These are phyloP conservation scores for Tyto alba DNA, from an alignment of 2,113 vertebrate species.

Conservation along the genomic window DNA sequence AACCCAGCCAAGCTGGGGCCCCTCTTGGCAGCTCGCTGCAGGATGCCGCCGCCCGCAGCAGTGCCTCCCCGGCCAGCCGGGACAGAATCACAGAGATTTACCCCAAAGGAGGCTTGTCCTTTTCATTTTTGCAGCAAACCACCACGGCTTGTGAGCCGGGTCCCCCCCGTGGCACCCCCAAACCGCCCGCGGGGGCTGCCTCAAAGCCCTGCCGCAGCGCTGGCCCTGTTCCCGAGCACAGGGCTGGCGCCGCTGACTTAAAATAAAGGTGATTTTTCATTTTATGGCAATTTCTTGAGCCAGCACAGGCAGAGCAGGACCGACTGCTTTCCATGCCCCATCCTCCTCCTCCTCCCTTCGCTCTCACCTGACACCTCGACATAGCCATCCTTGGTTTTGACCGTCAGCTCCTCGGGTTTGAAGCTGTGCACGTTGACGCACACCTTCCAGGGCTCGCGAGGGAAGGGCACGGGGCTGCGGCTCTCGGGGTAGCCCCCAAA, in stretches of 20 bases:
- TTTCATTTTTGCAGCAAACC: neutral
- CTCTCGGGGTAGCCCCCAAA: conserved; percentile 79
- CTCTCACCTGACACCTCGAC: conserved; percentile 96
- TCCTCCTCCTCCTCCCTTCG: neutral
- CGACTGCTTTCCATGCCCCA: neutral
- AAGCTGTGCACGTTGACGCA: conserved; percentile 98
- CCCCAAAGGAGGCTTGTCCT: neutral
- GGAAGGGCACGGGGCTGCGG: conserved; percentile 74
- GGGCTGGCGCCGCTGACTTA: rapidly evolving
- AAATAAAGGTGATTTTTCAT: neutral
- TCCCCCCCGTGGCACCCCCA: rapidly evolving
- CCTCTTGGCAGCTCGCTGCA: neutral
- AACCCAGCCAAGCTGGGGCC: conserved; percentile 12
- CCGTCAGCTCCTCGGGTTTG: conserved; percentile 87
- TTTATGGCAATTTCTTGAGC: neutral
- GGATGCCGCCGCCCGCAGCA: neutral
- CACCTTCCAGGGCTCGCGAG: conserved; percentile 96
- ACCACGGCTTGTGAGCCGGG: rapidly evolving
- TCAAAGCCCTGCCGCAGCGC: neutral
- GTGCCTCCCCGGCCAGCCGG: neutral
- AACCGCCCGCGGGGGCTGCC: neutral
- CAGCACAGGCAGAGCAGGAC: neutral
- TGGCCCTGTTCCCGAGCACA: neutral
- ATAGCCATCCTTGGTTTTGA: conserved; percentile 94
- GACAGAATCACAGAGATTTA: neutral